phyloP scores from a whole-genome alignment of 92 coral and sea anemone species.

The Umimayanthus kanabou region DNA sequence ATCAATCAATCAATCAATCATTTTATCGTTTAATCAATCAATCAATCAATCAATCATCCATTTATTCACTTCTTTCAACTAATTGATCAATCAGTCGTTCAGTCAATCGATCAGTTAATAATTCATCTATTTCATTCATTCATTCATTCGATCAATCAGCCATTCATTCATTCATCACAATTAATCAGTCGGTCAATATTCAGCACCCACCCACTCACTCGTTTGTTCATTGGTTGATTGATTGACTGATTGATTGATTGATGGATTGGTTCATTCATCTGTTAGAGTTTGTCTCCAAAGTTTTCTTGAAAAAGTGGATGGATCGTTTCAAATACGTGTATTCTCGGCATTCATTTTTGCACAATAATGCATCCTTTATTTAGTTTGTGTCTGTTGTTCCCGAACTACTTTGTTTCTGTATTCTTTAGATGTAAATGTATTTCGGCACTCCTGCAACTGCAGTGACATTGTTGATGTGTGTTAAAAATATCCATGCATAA shows the following conservation, averaged over 20 bases:
- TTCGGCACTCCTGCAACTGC: too few relatives aligned
- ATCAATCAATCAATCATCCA: neutral
- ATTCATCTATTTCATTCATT: too few relatives aligned
- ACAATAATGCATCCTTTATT: too few relatives aligned
- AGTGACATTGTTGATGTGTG: neutral
- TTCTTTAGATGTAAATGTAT: too few relatives aligned
- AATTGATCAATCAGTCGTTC: neutral
- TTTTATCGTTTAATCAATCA: too few relatives aligned
- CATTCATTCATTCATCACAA: neutral
- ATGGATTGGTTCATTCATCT: neutral
- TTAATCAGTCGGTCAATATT: too few relatives aligned
- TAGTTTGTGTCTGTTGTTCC: too few relatives aligned
- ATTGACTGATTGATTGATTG: too few relatives aligned
- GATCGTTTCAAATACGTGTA: neutral
- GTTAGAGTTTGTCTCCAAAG: neutral
- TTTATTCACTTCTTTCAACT: neutral
- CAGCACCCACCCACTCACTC: neutral
- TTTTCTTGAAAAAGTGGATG: neutral
- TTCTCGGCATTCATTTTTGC: neutral
- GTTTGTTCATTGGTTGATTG: neutral
- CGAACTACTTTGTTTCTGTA: too few relatives aligned
- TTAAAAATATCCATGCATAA: neutral
- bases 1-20: too few relatives aligned
- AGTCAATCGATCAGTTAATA: neutral
- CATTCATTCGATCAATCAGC: too few relatives aligned